These are phyloP conservation scores for Pterocles orientalis DNA, from an alignment of 2,113 vertebrate genomes.

Conservation along the genomic window DNA sequence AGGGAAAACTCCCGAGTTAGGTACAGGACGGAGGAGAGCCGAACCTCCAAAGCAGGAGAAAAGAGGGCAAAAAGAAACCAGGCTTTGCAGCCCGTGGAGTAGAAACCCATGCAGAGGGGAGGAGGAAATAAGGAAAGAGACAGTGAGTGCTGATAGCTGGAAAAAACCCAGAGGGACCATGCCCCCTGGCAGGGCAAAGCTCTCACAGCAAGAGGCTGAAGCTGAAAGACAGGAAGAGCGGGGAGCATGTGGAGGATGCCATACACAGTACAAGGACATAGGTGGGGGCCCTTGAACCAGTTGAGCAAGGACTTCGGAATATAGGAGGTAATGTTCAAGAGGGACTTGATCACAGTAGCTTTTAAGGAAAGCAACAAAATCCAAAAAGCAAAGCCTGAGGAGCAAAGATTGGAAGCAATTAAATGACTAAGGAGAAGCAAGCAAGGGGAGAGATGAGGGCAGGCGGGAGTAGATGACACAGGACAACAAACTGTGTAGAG, in stretches of 20 bases:
- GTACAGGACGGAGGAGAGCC: rapidly evolving
- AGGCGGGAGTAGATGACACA: not conserved
- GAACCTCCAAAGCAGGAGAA: not conserved
- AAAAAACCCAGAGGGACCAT: not conserved
- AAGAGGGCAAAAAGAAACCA: not conserved
- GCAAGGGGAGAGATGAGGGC: not conserved
- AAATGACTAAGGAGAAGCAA: not conserved
- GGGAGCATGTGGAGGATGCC: not conserved
- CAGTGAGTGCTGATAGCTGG: not conserved
- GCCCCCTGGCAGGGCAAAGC: not conserved
- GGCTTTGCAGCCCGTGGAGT: not conserved
- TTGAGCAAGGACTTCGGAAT: not conserved
- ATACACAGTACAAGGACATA: not conserved
- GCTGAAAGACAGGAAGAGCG: not conserved
- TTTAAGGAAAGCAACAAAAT: not conserved
- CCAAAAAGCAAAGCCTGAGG: not conserved
- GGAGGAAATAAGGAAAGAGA: not conserved
- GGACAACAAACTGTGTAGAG: not conserved
- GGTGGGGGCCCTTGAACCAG: not conserved
- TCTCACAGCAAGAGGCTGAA: not conserved
- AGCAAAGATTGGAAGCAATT: not conserved
- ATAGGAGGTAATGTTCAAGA: not conserved
- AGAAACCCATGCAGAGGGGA: not conserved
- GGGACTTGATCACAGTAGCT: not conserved
- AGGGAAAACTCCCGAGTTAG: not conserved